Base-by-base conservation (phyloP, 2,888 invertebrate genomes). In the Cheiracanthium punctorium region DNA sequence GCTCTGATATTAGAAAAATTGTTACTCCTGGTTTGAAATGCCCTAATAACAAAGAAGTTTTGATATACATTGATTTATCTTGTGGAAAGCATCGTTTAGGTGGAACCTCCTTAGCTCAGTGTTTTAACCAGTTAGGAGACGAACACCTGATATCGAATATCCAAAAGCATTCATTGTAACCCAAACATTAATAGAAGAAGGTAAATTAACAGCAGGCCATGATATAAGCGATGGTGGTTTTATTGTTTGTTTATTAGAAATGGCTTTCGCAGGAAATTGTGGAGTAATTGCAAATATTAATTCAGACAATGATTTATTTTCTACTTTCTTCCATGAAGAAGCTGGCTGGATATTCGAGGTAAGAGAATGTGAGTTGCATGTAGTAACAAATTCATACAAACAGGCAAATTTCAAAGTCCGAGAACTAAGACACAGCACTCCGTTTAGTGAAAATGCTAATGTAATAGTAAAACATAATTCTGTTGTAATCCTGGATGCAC, bases 201-300 rank as follows among this genome's bases (percentile, higher is more conserved):
- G 17, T 2, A 94, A 94, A 91, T 92, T 97, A 12, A 91, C 95
- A 43, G 94, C 98, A 4, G 98, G 98, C 0, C 99, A 99, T 91
- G 99, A 99, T 91, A 94, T 99, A 5, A 98, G 98, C 91, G 99
- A 99, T 92, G 99, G 99, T 30, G 99, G 99, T 37, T 93, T 99
- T 37, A 93, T 99, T 64, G 96, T 96, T 0, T 96, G 97, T 89
- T 92, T 97, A 0, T 91, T 99, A 84, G 99, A 99, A 93, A 98
- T 99, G 98, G 95, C 96, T n/a, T 96, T 99, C 91, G 97, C 95
- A 81, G 98, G 98, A 52, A 93, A 98, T 82, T 94, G 95, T 89
- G 98, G 98, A 0, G 90, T 97, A 20, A 92, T 94, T 20, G 91
- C 88, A 8, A 89, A 88, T 77, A 87, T 88, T 58, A 80, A 33